phyloP scores from a whole-genome alignment of 2,113 vertebrate genomes.

The Odocoileus virginianus region DNA sequence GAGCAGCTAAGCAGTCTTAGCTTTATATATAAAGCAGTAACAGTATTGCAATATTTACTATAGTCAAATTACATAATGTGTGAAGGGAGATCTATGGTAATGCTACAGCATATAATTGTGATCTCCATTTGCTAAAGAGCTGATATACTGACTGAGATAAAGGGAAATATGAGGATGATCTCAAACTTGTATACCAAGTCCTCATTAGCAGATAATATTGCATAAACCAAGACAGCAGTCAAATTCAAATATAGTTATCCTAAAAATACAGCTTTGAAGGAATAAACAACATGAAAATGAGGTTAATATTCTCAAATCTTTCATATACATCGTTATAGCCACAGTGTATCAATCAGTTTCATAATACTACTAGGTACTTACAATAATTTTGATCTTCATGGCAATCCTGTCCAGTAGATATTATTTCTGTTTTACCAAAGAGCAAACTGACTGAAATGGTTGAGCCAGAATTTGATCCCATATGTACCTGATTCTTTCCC shows the following conservation, averaged over 20 bases:
- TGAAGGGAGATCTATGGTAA: background rate
- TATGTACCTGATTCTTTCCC: background rate
- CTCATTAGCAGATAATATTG: background rate
- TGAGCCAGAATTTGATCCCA: background rate
- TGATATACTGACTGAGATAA: background rate
- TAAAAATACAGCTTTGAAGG: background rate
- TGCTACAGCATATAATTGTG: fast-evolving
- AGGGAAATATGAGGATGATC: background rate
- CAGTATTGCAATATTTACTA: background rate
- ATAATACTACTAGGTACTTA: background rate
- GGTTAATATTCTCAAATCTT: background rate
- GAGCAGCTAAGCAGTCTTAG: background rate
- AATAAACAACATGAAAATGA: background rate
- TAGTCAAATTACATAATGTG: background rate
- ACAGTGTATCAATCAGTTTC: background rate
- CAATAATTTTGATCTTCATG: background rate
- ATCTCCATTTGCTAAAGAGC: background rate
- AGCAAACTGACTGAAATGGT: background rate
- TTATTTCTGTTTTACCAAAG: background rate
- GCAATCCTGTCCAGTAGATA: background rate
- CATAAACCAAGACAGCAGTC: background rate
- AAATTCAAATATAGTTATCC: background rate
- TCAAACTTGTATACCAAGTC: background rate
- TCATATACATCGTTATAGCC: background rate
- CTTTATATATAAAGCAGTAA: background rate